Percentiles rank a stretch among this genome's conserved stretches.
These are phyloP conservation scores for Sisyra terminalis DNA, from an alignment of 2,888 invertebrate species.

Conservation along the genomic window DNA sequence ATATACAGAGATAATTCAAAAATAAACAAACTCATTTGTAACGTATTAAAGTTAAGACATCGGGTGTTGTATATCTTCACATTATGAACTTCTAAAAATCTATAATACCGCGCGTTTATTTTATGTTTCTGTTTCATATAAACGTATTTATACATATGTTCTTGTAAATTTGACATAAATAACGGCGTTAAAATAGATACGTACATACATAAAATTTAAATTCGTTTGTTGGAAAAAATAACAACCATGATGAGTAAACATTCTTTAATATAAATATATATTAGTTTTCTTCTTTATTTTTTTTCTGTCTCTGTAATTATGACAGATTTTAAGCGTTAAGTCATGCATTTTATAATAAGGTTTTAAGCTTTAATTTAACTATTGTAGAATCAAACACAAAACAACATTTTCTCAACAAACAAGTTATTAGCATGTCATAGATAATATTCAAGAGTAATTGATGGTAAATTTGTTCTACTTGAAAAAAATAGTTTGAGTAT, in stretches of 20 bases:
- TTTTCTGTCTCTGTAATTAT: slow-evolving; percentile 9
- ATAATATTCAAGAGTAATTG: too few relatives aligned
- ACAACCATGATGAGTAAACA: not conserved
- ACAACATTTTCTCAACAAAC: too few relatives aligned
- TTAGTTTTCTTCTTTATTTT: slow-evolving; percentile 18
- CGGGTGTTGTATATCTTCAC: too few relatives aligned
- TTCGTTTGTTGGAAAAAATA: slow-evolving; percentile 6
- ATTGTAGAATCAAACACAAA: too few relatives aligned
- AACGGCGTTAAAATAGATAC: not conserved
- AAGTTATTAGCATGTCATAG: too few relatives aligned
- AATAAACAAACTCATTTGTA: slow-evolving; percentile 11
- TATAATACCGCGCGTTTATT: slow-evolving; percentile 16
- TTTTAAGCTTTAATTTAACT: too few relatives aligned
- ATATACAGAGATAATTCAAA: slow-evolving; percentile 11
- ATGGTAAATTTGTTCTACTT: too few relatives aligned
- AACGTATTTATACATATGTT: slow-evolving; percentile 10
- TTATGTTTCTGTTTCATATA: slow-evolving; percentile 17
- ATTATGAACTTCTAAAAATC: slow-evolving; percentile 4
- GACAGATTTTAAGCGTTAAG: too few relatives aligned
- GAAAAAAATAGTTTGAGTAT: too few relatives aligned
- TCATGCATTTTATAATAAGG: too few relatives aligned
- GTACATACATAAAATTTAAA: not conserved
- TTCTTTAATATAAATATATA: slow-evolving; percentile 9
- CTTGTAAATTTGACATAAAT: not conserved
- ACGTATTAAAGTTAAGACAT: slow-evolving; percentile 11